Evolutionary conservation across 1,140 invertebrate genomes (phyloP).

Genomic region (Drosophila ohnishii): DNA sequence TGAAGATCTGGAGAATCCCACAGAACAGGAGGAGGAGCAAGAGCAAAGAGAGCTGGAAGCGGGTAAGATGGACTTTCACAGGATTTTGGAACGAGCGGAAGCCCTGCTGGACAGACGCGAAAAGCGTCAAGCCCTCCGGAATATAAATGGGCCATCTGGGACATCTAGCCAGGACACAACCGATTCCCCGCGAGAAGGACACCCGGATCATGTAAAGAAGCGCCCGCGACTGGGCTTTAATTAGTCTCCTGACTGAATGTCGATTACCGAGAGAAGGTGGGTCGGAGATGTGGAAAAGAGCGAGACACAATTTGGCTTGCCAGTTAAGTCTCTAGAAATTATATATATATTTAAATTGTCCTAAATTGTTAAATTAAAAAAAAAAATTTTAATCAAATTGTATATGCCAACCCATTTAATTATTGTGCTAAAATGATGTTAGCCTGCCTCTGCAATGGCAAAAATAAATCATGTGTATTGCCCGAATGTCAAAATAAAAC

Average conservation of each 20-base stretch:
- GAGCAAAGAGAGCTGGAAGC: no score
- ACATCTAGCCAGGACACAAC: neutral
- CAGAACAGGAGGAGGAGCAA: neutral
- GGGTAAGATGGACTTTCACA: slow-evolving; percentile 23
- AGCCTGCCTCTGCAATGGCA: no score
- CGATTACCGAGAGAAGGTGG: neutral
- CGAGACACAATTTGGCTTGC: neutral
- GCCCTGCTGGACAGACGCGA: slow-evolving; percentile 15
- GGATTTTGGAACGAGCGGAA: slow-evolving; percentile 38
- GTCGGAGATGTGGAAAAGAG: neutral
- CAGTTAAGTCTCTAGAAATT: neutral
- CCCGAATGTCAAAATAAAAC: no score
- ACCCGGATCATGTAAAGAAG: neutral
- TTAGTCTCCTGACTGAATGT: neutral
- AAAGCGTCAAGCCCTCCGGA: slow-evolving; percentile 27
- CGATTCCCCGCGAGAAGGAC: neutral
- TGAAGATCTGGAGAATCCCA: neutral
- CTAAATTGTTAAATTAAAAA: neutral
- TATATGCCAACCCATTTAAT: neutral
- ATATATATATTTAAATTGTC: neutral
- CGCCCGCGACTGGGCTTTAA: neutral
- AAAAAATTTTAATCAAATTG: neutral
- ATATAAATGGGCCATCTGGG: slow-evolving; percentile 13
- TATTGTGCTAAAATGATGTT: neutral
- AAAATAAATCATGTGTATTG: no score